These are phyloP conservation scores for Iguana delicatissima DNA, from an alignment of 2,797 vertebrate genomes.

Conservation along the genomic window DNA sequence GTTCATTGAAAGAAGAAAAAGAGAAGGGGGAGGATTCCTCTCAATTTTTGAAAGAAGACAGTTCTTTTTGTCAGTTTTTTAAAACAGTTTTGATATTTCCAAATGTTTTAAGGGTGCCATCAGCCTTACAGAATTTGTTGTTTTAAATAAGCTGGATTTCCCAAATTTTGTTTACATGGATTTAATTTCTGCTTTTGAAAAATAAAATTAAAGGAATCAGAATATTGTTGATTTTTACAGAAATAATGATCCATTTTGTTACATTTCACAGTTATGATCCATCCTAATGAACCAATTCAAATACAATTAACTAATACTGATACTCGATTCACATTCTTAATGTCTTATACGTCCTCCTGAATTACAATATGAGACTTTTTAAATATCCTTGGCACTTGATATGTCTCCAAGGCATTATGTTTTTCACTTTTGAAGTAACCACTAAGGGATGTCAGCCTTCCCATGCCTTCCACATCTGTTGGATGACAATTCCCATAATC, in stretches of 20 bases:
- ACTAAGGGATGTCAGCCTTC: background rate
- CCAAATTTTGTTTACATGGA: constrained; percentile 14
- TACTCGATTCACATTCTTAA: constrained; percentile 22
- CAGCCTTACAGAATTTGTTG: background rate
- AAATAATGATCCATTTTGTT: background rate
- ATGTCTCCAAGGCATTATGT: background rate
- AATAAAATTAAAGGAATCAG: constrained; percentile 24
- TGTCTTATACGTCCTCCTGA: constrained; percentile 20
- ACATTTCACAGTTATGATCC: constrained; percentile 36
- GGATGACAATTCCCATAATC: background rate
- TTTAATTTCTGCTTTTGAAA: constrained; percentile 37
- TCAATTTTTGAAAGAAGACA: constrained; percentile 18
- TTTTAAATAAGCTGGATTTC: constrained; percentile 5
- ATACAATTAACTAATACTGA: constrained; percentile 34
- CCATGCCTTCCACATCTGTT: background rate
- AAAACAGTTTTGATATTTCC: constrained; percentile 14
- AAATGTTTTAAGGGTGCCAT: constrained; percentile 10
- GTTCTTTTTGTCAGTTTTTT: background rate
- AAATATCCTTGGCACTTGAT: constrained; percentile 3
- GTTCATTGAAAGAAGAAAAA: background rate
- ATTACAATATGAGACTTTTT: constrained; percentile 23
- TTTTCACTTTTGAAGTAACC: background rate
- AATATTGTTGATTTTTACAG: constrained; percentile 44
- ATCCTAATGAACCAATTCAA: constrained; percentile 34
- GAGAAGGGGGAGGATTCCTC: background rate